Conservation (phyloP, 2,797 vertebrate species). For the Pantherophis alleghaniensis region DNA sequence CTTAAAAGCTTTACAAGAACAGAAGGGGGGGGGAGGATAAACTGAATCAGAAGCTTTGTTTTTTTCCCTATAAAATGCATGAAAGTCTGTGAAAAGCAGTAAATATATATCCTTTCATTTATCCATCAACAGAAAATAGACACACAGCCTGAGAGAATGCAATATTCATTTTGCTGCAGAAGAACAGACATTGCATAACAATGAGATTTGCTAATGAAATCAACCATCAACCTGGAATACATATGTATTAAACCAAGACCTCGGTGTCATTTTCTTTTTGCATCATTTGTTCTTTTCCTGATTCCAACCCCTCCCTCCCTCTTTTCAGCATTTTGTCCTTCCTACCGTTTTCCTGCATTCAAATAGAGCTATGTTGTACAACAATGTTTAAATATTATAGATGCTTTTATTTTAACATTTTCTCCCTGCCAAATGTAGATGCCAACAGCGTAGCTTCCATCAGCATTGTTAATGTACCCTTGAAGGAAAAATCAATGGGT, state of each 20-base stretch:
- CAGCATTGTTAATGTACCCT: slow-evolving; percentile 59
- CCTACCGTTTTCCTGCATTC: slow-evolving; percentile 63
- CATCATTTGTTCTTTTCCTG: slow-evolving; percentile 81
- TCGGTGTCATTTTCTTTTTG: slow-evolving; percentile 88
- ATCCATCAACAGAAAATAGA: slow-evolving; percentile 62
- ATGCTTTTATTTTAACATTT: slow-evolving; percentile 46
- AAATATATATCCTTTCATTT: slow-evolving; percentile 62
- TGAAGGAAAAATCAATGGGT: slow-evolving; percentile 64
- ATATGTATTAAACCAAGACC: slow-evolving; percentile 94
- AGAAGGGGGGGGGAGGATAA: slow-evolving; percentile 4
- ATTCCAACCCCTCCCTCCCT: slow-evolving; percentile 60
- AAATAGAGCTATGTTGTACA: slow-evolving; percentile 60
- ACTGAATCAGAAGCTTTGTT: slow-evolving; percentile 31
- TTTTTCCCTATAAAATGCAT: slow-evolving; percentile 36
- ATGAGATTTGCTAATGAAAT: slow-evolving; percentile 99
- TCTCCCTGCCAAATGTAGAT: slow-evolving; percentile 56
- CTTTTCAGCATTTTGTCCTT: slow-evolving; percentile 66
- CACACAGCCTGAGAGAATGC: slow-evolving; percentile 80
- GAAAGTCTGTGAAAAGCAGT: slow-evolving; percentile 47
- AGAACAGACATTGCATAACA: slow-evolving; percentile 99
- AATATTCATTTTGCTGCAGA: slow-evolving; percentile 99
- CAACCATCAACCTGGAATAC: slow-evolving; percentile 99
- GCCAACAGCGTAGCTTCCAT: slow-evolving; percentile 59
- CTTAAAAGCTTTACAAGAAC: slow-evolving; percentile 44
- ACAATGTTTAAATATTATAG: slow-evolving; percentile 48